Base-by-base conservation (phyloP, 2,888 invertebrate genomes). In the Anagyrus pseudococci region DNA sequence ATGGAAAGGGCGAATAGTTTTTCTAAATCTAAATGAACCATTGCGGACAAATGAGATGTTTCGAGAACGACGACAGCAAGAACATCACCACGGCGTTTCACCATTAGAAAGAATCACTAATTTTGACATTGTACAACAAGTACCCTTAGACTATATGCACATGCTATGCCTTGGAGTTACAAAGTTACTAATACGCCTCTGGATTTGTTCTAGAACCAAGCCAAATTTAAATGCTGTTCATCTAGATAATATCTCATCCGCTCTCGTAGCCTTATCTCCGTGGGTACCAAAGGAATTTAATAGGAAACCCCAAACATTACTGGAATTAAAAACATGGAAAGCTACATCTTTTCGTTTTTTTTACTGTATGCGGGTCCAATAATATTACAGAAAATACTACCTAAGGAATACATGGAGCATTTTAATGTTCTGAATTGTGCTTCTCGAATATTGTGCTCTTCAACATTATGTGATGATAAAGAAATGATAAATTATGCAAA, bases 91-190 rank as follows among this genome's bases (percentile, higher is more conserved):
- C 15, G 53, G 26, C 7, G 17, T 13, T 17, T 43, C 43, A 2
- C 43, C 53, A 1, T 26, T 53, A 7, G 25, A 25, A 26, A 8
- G 6, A 15, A 25, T 53, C n/a, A 2, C 3, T 2, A n/a, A 20
- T 3, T 37, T 53, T 19, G 26, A 53, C 13, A 53, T 53, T 19
- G 43, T 43, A 6, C 6, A 53, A 13, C 43, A 43, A 19, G 17
- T 43, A n/a, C 43, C 43, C 6, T 13, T 53, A 1, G 53, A 53
- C 4, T 41, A 41, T 19, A 52, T 37, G 50, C 48, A n/a, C 15
- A 13, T 17, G 2, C n/a, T 22, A 1, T n/a, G 26, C n/a, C 48
- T n/a, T 13, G 19, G 19, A 4, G 10, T 15, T 17, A 26, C 29
- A 17, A 26, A 13, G 48, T 29, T 26, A 6, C 8, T 17, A 15